Evolutionary conservation across 2,797 vertebrate species (phyloP).

Genomic region (Spinus olivaceus): DNA sequence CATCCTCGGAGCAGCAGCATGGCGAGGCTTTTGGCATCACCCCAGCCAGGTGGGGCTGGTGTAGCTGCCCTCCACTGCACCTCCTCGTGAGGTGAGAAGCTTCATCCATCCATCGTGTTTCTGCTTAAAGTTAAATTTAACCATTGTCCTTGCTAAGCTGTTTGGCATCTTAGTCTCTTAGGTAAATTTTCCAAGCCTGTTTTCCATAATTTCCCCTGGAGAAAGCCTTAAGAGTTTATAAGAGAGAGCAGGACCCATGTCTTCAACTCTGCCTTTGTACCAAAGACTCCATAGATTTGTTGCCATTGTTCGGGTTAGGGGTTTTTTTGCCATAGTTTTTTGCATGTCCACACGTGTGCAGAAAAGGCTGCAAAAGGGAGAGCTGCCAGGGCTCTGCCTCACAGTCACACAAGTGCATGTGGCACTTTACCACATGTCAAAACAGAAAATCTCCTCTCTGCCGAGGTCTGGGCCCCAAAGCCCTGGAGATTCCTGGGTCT

Average conservation of each 20-base stretch:
- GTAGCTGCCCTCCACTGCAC: neutral
- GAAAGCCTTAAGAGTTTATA: neutral
- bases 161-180: neutral
- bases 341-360: fast-evolving
- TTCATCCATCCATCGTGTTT: neutral
- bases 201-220: neutral
- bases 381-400: neutral
- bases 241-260: neutral
- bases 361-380: neutral
- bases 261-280: neutral
- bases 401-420: fast-evolving
- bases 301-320: neutral
- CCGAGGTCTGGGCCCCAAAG: neutral
- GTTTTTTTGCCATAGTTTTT: neutral
- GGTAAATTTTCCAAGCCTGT: neutral
- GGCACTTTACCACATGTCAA: neutral
- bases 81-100: neutral
- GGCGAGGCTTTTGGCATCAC: fast-evolving
- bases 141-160: neutral
- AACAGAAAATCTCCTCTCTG: neutral
- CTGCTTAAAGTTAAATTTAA: neutral
- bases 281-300: neutral
- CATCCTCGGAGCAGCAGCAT: fast-evolving
- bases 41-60: fast-evolving
- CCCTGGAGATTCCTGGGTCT: neutral